Percentiles rank a stretch among this genome's conserved stretches.
These are phyloP conservation scores for Sebastes hubbsi DNA, from an alignment of 2,797 vertebrate species.

Conservation along the genomic window DNA sequence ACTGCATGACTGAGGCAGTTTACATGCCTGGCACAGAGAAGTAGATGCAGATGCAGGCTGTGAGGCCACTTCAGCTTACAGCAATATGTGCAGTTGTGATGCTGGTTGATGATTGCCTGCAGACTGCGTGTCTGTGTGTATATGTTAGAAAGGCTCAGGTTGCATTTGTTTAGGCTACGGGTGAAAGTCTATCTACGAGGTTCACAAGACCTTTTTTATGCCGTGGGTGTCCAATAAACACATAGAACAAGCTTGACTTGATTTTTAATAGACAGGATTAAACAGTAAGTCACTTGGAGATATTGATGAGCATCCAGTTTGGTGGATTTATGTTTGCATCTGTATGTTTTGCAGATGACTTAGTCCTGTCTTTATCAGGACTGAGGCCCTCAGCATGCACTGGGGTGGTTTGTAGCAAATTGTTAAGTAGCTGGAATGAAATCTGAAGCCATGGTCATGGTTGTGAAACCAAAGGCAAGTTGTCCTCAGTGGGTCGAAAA, in stretches of 20 bases:
- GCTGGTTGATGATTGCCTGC: conserved; percentile 21
- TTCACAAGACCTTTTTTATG: neutral
- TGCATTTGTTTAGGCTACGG: neutral
- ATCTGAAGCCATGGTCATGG: neutral
- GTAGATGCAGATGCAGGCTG: conserved; percentile 46
- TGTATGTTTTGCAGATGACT: neutral
- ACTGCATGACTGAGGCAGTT: conserved; percentile 59
- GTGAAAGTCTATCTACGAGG: neutral
- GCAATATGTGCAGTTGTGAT: conserved; percentile 17
- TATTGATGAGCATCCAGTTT: neutral
- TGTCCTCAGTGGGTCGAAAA: neutral
- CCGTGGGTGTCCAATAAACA: neutral
- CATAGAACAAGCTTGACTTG: neutral
- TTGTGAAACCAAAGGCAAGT: conserved; percentile 6
- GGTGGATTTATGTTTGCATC: neutral
- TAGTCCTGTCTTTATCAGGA: neutral
- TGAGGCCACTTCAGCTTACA: conserved; percentile 37
- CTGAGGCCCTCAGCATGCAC: neutral
- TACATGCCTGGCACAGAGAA: conserved; percentile 50
- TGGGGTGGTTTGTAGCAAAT: neutral
- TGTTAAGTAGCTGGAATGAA: neutral
- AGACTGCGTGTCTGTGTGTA: conserved; percentile 14
- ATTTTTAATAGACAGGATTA: neutral
- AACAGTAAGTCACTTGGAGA: neutral
- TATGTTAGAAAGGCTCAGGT: neutral